phyloP scores from a whole-genome alignment of 2,113 vertebrate species.

The Laterallus jamaicensis region DNA sequence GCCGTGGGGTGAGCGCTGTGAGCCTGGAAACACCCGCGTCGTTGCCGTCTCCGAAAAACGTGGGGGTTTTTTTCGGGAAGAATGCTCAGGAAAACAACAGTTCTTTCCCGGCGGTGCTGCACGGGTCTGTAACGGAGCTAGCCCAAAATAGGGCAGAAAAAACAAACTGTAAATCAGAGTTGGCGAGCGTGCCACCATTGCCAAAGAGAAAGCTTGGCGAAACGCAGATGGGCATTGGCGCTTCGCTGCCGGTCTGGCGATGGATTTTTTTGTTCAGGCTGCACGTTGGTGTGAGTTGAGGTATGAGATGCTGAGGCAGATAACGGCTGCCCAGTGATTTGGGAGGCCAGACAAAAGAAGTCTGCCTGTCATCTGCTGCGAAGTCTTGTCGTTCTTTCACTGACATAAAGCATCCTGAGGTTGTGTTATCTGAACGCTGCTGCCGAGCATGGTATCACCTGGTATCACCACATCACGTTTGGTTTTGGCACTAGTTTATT shows the following conservation, averaged over 20 bases:
- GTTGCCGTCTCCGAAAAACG: not conserved
- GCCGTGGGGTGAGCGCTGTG: not conserved
- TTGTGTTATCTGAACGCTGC: not conserved
- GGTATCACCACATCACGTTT: not conserved
- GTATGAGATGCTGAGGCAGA: not conserved
- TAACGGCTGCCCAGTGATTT: not conserved
- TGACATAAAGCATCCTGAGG: not conserved
- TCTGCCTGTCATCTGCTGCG: not conserved
- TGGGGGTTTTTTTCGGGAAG: not conserved
- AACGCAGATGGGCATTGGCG: not conserved
- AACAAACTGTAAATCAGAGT: not conserved
- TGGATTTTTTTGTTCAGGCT: not conserved
- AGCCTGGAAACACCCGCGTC: not conserved
- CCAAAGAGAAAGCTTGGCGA: not conserved
- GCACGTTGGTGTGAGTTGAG: not conserved
- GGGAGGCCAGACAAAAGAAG: slow-evolving; percentile 45
- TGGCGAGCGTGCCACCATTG: not conserved
- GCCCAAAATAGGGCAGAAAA: not conserved
- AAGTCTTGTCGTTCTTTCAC: not conserved
- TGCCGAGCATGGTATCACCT: not conserved
- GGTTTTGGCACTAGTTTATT: not conserved
- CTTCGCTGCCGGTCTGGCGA: not conserved
- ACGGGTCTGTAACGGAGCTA: not conserved
- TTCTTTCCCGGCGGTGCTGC: not conserved
- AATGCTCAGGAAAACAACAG: not conserved